A percentile compares a stretch with the other conserved stretches of the same genome.
Conservation (phyloP, 1,140 invertebrate species). For the Hylaeus anthracinus region DNA sequence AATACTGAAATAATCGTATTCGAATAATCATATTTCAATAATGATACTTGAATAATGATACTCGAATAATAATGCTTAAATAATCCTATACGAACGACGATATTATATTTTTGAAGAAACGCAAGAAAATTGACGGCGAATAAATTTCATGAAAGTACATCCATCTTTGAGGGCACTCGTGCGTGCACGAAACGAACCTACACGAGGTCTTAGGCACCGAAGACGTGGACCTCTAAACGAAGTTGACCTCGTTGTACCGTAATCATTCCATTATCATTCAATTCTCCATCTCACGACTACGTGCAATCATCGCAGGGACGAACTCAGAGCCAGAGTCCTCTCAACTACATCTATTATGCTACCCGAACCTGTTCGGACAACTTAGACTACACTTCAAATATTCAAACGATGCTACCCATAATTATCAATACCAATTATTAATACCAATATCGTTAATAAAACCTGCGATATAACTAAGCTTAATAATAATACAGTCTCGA, state of each 20-base stretch:
- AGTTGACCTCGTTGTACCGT: conserved; percentile 65
- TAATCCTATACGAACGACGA: too few relatives aligned
- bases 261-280: conserved; percentile 71
- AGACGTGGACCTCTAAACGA: conserved; percentile 52
- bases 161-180: background rate
- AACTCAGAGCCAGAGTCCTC: background rate
- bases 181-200: background rate
- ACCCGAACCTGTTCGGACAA: background rate
- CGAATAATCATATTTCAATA: too few relatives aligned
- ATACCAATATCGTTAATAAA: too few relatives aligned
- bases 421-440: too few relatives aligned
- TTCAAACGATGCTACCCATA: background rate
- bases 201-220: conserved; percentile 36
- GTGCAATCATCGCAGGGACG: conserved; percentile 24
- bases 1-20: too few relatives aligned
- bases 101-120: too few relatives aligned
- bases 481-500: too few relatives aligned
- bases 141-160: background rate
- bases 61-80: too few relatives aligned
- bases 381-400: background rate
- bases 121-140: too few relatives aligned
- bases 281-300: conserved; percentile 53
- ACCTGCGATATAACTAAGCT: too few relatives aligned
- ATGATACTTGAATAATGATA: too few relatives aligned
- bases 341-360: background rate